phyloP scores from a whole-genome alignment of 2,888 invertebrate genomes.

The Ischnura elegans region DNA sequence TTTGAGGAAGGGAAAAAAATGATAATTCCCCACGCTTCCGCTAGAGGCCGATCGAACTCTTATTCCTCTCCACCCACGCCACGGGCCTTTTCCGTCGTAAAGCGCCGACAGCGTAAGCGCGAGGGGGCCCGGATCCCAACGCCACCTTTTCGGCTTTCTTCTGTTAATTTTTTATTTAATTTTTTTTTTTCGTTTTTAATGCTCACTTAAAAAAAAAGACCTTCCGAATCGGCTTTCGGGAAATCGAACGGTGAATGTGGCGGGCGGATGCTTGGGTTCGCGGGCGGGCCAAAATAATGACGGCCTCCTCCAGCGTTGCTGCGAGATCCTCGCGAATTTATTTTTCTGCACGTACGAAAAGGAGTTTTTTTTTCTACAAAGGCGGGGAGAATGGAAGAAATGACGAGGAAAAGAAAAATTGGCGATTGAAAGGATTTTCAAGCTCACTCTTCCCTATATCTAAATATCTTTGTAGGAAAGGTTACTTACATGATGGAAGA shows the following conservation, averaged over 20 bases:
- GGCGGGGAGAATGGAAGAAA: not conserved
- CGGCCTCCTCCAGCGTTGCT: not conserved
- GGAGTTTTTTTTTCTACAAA: too few species aligned
- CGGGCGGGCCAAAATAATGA: not conserved
- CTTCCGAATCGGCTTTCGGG: not conserved
- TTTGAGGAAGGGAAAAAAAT: not conserved
- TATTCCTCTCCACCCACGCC: not conserved
- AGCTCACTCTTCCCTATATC: too few species aligned
- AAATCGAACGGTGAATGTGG: not conserved
- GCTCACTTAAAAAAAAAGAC: slow-evolving; percentile 8
- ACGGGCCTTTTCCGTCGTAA: not conserved
- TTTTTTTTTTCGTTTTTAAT: not conserved
- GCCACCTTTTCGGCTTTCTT: not conserved
- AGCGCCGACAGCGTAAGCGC: not conserved
- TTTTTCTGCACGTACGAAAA: not conserved
- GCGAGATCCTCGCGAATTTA: not conserved
- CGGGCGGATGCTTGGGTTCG: not conserved
- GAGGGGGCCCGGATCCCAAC: not conserved
- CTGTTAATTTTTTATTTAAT: too few species aligned
- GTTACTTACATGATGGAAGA: too few species aligned
- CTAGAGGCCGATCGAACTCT: not conserved
- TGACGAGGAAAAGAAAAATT: not conserved
- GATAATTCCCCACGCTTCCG: not conserved
- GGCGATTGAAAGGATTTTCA: not conserved
- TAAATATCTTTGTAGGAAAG: too few species aligned